These are phyloP conservation scores for Crypturellus undulatus DNA, from an alignment of 2,113 vertebrate species.

Conservation along the genomic window DNA sequence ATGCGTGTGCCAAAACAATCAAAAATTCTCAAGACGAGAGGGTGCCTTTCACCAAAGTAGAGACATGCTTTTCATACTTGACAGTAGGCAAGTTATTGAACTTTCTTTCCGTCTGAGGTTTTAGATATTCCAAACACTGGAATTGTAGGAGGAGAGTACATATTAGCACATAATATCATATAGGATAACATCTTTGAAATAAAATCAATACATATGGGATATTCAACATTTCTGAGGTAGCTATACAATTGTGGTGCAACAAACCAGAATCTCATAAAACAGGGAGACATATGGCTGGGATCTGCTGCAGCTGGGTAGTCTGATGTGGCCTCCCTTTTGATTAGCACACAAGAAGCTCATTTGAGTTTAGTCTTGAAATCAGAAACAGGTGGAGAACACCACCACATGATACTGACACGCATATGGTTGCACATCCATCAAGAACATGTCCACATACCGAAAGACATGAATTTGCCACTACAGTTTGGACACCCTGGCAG, in stretches of 20 bases:
- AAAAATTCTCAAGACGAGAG: not conserved
- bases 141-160: not conserved
- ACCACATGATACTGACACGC: not conserved
- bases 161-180: not conserved
- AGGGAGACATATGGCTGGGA: not conserved
- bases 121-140: not conserved
- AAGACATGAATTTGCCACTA: not conserved
- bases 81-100: not conserved
- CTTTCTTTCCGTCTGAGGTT: not conserved
- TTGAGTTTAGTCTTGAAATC: not conserved
- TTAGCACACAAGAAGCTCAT: not conserved
- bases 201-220: not conserved
- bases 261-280: not conserved
- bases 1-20: not conserved
- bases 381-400: not conserved
- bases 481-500: not conserved
- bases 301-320: not conserved
- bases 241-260: not conserved
- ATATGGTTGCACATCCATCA: not conserved
- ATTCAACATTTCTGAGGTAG: not conserved
- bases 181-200: not conserved
- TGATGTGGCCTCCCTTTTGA: not conserved
- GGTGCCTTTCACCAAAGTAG: not conserved
- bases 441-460: not conserved
- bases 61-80: not conserved